Conservation (phyloP, 1,140 invertebrate genomes). For the Drosophila funebris region DNA sequence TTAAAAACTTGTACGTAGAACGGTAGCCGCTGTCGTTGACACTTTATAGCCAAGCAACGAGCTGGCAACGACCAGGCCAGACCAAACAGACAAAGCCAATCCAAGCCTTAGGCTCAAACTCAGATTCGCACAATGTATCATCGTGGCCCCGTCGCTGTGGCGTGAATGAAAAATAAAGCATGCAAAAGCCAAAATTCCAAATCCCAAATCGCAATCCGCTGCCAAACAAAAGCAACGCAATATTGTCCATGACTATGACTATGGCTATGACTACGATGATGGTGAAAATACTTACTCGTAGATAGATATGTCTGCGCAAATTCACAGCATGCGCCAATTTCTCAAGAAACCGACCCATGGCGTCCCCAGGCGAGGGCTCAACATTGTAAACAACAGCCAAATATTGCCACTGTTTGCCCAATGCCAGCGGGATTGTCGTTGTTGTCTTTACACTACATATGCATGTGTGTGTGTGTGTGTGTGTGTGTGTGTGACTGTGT, state of each 20-base stretch:
- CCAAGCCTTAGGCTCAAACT: slow-evolving; percentile 24
- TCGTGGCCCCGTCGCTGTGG: slow-evolving; percentile 34
- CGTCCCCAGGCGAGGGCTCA: slow-evolving; percentile 56
- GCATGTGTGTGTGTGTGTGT: slow-evolving; percentile 24
- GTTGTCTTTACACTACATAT: not conserved
- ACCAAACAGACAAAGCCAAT: slow-evolving; percentile 16
- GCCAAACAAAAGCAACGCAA: slow-evolving; percentile 75
- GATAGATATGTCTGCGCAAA: slow-evolving; percentile 63
- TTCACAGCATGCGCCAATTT: slow-evolving; percentile 79
- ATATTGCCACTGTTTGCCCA: slow-evolving; percentile 74
- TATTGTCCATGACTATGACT: slow-evolving; percentile 54
- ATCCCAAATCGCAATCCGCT: slow-evolving; percentile 33
- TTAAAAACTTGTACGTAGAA: slow-evolving; percentile 66
- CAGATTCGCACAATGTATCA: slow-evolving; percentile 42
- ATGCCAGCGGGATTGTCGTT: slow-evolving; percentile 18
- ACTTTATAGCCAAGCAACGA: slow-evolving; percentile 62
- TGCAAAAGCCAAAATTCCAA: slow-evolving; percentile 57
- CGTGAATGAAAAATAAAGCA: slow-evolving; percentile 63
- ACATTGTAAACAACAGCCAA: slow-evolving; percentile 55
- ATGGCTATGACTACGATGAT: slow-evolving; percentile 67
- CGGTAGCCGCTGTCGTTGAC: slow-evolving; percentile 73
- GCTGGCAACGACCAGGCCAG: slow-evolving; percentile 15
- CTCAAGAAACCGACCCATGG: slow-evolving; percentile 68
- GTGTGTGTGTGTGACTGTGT: slow-evolving; percentile 52
- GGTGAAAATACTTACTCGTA: slow-evolving; percentile 54